Conservation (phyloP, 2,113 vertebrate genomes). For the Lophius piscatorius region DNA sequence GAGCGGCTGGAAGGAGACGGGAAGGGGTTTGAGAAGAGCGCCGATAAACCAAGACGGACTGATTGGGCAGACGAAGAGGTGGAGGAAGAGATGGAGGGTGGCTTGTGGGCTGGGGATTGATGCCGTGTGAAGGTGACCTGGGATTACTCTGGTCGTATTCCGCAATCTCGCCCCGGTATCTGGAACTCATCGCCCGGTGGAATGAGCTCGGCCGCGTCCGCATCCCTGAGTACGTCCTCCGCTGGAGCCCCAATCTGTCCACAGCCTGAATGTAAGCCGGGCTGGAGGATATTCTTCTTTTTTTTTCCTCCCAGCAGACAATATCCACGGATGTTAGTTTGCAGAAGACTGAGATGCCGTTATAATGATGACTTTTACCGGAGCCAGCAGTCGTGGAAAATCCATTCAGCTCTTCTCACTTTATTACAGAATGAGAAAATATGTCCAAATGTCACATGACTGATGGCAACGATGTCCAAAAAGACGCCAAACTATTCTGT, state of each 20-base stretch:
- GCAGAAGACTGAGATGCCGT: constrained; percentile 23
- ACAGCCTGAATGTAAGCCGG: constrained; percentile 33
- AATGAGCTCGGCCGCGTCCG: constrained; percentile 61
- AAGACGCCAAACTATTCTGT: no score
- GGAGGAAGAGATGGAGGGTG: constrained; percentile 11
- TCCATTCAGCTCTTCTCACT: not conserved
- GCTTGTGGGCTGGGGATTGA: constrained; percentile 25
- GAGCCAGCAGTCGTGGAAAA: constrained; percentile 6
- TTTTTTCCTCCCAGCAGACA: constrained; percentile 6
- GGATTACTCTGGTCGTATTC: constrained; percentile 63
- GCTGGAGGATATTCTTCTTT: constrained; percentile 28
- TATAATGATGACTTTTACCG: constrained; percentile 13
- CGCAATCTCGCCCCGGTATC: constrained; percentile 66
- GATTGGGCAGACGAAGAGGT: constrained; percentile 20
- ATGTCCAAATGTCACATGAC: not conserved
- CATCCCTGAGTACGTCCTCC: constrained; percentile 40
- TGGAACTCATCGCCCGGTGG: constrained; percentile 54
- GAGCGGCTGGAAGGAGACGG: no score
- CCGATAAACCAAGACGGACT: constrained; percentile 6
- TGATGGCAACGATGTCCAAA: no score
- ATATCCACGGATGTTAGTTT: constrained; percentile 11
- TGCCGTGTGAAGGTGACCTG: constrained; percentile 70
- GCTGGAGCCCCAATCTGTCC: constrained; percentile 47
- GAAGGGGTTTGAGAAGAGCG: constrained; percentile 12
- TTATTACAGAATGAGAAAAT: not conserved